Evolutionary conservation across 2,797 vertebrate species (phyloP), one percentile per base, ranked within the genome.

Genomic region (Oceanodroma leucorhoa): DNA sequence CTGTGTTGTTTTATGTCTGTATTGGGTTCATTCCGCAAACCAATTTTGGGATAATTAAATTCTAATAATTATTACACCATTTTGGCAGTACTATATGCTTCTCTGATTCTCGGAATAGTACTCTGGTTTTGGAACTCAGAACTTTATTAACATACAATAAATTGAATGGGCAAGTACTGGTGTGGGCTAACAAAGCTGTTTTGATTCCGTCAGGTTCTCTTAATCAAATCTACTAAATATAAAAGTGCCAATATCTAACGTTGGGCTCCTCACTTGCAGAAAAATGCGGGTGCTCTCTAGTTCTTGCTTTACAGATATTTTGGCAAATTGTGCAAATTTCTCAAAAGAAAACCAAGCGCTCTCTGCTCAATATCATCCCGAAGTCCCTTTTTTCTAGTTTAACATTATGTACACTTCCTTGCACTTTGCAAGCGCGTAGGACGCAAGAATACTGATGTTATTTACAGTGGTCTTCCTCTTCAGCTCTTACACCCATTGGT

Each of bases 31-130:
- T 87, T 87, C 70, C 83, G 79, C 55, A 76, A 71, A 50, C 6
- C 15, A 69, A 84, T 82, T 64, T 46, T 85, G 51, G 48, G 38
- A 93, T 93, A 92, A 90, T 80, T 70, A 86, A 94, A 87, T 88
- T 88, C 57, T 65, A 71, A 64, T 53, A 85, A 70, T 81, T 58
- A 71, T 46, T 65, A 55, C 81, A 83, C 43, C 54, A 57, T 69
- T 93, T 81, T 90, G 84, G 58, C 43, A 62, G 34, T 36, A 54
- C 27, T 72, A n/a, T 24, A 76, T 24, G 34, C 29, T 70, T 67
- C 40, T 75, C 57, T 69, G 45, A 71, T 79, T 79, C 57, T 66
- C 2, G 0, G 43, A 83, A 89, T 13, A 36, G 29, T 26, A 43
- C 10, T 14, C 19, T 53, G 32, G 27, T 40, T 85, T 66, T 83